Evolutionary conservation across 2,113 vertebrate species (phyloP).

Genomic region (Zapus hudsonius): DNA sequence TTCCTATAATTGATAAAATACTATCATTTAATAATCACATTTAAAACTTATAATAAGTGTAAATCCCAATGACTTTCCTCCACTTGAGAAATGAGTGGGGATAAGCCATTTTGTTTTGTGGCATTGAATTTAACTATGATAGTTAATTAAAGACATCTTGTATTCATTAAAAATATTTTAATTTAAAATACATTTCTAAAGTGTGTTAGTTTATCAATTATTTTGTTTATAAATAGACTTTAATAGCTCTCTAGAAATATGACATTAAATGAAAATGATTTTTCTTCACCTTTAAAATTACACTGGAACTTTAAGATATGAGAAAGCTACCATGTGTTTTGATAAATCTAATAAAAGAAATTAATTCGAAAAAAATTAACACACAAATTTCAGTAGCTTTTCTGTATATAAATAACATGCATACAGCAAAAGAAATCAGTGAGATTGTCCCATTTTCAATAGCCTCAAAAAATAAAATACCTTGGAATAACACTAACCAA

Average conservation of each 20-base stretch:
- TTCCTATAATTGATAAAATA: conserved; percentile 81
- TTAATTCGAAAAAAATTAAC: conserved; percentile 77
- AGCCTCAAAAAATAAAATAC: no score
- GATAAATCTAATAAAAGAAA: conserved; percentile 81
- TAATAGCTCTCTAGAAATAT: conserved; percentile 76
- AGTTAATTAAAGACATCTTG: conserved; percentile 79
- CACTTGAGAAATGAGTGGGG: conserved; percentile 68
- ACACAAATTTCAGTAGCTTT: no score
- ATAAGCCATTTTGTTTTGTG: conserved; percentile 78
- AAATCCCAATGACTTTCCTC: conserved; percentile 76
- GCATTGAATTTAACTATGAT: conserved; percentile 80
- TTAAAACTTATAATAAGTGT: conserved; percentile 82
- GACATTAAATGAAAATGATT: conserved; percentile 74
- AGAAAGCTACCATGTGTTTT: conserved; percentile 80
- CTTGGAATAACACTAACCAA: no score
- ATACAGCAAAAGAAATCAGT: no score
- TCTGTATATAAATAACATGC: no score
- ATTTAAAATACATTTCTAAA: conserved; percentile 81
- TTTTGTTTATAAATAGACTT: conserved; percentile 82
- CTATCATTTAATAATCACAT: conserved; percentile 81
- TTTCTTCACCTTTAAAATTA: conserved; percentile 79
- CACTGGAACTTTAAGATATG: conserved; percentile 77
- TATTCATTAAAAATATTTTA: conserved; percentile 79
- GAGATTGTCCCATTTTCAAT: no score
- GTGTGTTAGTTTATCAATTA: conserved; percentile 77